A percentile compares a stretch with the other conserved stretches of the same genome.
Evolutionary conservation across 2,888 invertebrate genomes (phyloP).

Genomic region (Nomada fucata): DNA sequence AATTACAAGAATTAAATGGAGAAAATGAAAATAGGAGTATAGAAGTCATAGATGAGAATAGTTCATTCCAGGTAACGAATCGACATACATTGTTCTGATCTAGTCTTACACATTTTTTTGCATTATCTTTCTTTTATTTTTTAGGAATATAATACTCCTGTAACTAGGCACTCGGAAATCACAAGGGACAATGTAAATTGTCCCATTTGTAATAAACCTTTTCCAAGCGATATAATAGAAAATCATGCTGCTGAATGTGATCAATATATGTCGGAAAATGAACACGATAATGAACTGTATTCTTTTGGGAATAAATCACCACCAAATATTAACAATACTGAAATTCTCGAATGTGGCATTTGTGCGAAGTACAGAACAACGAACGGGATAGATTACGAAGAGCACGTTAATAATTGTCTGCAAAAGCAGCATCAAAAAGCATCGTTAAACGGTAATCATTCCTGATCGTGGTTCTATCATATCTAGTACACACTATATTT

Average conservation of each 20-base stretch:
- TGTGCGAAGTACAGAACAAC: constrained; percentile 69
- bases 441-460: constrained; percentile 48
- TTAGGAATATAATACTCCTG: constrained; percentile 40
- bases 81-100: not conserved
- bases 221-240: constrained; percentile 70
- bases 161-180: constrained; percentile 33
- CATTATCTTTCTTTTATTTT: constrained; percentile 11
- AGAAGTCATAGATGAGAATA: constrained; percentile 42
- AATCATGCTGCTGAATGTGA: constrained; percentile 76
- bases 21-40: constrained; percentile 25
- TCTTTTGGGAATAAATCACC: constrained; percentile 4
- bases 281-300: constrained; percentile 26
- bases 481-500: too few relatives aligned
- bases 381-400: constrained; percentile 66
- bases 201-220: constrained; percentile 77
- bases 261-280: constrained; percentile 62
- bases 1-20: not conserved
- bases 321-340: constrained; percentile 5
- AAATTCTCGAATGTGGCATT: constrained; percentile 63
- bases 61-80: constrained; percentile 37
- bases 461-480: too few relatives aligned
- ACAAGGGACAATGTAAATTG: constrained; percentile 62
- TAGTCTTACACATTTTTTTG: not conserved
- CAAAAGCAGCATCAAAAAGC: constrained; percentile 32
- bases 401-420: constrained; percentile 71